Evolutionary conservation across 2,888 invertebrate genomes (phyloP).

Genomic region (Eupithecia tripunctaria): DNA sequence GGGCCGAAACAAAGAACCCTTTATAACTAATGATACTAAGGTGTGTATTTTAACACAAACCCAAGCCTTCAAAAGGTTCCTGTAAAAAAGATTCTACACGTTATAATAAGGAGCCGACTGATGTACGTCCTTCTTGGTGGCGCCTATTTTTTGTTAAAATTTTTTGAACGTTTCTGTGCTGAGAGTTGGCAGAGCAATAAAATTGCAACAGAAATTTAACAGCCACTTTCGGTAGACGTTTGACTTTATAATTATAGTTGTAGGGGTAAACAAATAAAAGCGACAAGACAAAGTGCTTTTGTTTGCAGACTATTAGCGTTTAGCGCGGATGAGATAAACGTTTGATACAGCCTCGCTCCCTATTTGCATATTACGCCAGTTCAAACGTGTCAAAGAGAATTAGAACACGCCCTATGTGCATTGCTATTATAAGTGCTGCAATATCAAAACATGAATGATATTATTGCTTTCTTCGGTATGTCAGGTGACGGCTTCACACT

Average conservation of each 20-base stretch:
- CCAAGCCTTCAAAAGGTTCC: slow-evolving; percentile 69
- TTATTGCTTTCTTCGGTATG: not conserved
- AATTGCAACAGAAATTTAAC: slow-evolving; percentile 79
- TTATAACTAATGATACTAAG: slow-evolving; percentile 84
- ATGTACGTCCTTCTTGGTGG: slow-evolving; percentile 69
- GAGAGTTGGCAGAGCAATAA: slow-evolving; percentile 76
- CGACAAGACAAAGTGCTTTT: not conserved
- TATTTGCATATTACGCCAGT: not conserved
- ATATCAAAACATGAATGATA: not conserved
- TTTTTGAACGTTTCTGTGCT: slow-evolving; percentile 76
- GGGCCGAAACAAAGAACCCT: slow-evolving; percentile 80
- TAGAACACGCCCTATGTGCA: not conserved
- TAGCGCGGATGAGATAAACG: not conserved
- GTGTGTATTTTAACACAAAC: slow-evolving; percentile 84
- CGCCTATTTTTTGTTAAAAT: slow-evolving; percentile 81
- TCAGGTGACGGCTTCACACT: not conserved
- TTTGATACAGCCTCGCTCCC: not conserved
- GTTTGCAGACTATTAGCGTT: slow-evolving; percentile 6
- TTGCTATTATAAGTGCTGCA: not conserved
- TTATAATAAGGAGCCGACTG: slow-evolving; percentile 73
- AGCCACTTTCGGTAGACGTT: slow-evolving; percentile 70
- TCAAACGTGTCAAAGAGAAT: not conserved
- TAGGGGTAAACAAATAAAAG: slow-evolving; percentile 30
- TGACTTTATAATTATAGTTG: slow-evolving; percentile 60
- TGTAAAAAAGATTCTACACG: slow-evolving; percentile 77